These are phyloP conservation scores for Melanerpes formicivorus DNA, from an alignment of 2,113 vertebrate species.

Conservation along the genomic window DNA sequence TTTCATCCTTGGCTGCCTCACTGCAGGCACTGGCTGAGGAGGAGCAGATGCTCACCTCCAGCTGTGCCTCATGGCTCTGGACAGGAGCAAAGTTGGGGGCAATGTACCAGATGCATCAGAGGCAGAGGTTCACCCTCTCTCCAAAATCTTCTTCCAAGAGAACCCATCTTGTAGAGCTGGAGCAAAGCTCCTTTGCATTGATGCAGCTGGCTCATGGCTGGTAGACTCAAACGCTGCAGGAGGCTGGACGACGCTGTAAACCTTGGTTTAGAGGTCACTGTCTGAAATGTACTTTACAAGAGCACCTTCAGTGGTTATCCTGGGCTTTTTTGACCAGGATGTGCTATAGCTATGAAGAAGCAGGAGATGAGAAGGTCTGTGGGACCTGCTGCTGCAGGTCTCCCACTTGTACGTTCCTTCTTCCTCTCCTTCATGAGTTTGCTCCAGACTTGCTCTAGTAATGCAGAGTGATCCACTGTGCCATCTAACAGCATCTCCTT, in stretches of 20 bases:
- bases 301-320: not conserved
- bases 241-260: not conserved
- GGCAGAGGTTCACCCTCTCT: not conserved
- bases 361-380: no score
- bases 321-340: not conserved
- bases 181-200: not conserved
- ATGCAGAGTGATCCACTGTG: not conserved
- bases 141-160: not conserved
- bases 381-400: not conserved
- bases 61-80: not conserved
- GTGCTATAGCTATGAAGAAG: not conserved
- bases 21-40: not conserved
- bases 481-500: not conserved
- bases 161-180: not conserved
- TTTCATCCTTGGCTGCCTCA: not conserved
- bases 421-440: not conserved
- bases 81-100: not conserved
- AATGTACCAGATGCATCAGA: not conserved
- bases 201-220: fast-evolving
- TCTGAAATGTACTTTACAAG: not conserved
- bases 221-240: not conserved
- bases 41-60: not conserved
- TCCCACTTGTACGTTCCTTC: not conserved
- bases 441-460: not conserved
- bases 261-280: not conserved